Conservation (phyloP, 2,888 invertebrate species). For the Gymnocheta viridis region DNA sequence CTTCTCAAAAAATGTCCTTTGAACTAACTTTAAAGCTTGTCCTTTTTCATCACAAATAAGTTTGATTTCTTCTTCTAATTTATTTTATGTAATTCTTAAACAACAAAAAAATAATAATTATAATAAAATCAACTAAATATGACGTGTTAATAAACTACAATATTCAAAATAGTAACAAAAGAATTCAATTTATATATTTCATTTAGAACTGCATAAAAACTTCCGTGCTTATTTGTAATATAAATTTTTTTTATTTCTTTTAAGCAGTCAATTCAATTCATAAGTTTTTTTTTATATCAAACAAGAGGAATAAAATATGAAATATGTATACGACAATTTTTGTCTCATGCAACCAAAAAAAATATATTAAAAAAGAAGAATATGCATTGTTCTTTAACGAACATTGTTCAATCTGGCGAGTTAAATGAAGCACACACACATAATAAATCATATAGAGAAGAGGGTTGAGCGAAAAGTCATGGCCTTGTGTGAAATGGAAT, state of each 20-base stretch:
- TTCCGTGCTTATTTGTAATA: conserved; percentile 2
- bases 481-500: neutral
- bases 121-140: neutral
- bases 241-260: neutral
- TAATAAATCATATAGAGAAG: neutral
- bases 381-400: conserved; percentile 16
- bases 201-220: neutral
- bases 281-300: no score
- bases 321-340: neutral
- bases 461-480: neutral
- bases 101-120: neutral
- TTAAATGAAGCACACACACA: neutral
- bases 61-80: no score
- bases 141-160: conserved; percentile 12
- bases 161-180: conserved; percentile 46
- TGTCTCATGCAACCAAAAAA: neutral
- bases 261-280: neutral
- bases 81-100: neutral
- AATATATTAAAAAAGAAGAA: neutral
- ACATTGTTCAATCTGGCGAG: conserved; percentile 49
- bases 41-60: neutral
- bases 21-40: no score
- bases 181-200: conserved; percentile 41
- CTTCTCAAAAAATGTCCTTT: no score
- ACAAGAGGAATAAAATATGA: neutral